Evolutionary conservation across 1,140 invertebrate species (phyloP), one percentile per base, ranked within the genome.

Genomic region (Drosophila lini): DNA sequence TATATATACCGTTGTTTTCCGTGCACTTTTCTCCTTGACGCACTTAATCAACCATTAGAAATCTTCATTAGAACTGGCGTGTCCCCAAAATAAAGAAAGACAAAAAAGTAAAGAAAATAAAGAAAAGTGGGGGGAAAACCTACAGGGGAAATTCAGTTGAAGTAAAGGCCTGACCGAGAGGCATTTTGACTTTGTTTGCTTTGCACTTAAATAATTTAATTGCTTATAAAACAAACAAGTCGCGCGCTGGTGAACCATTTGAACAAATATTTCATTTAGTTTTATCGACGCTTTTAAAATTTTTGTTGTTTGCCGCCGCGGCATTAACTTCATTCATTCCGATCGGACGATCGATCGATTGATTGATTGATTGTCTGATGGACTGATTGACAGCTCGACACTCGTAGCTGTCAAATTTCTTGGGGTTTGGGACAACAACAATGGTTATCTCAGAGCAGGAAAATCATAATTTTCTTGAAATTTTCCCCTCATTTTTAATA

Each of bases 161-260:
- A 63, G 60, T 34, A 25, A 53, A 48, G 47, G 31, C 31, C 41
- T 25, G 48, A 28, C 19, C 52, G 38, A 55, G 69, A 81, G 65
- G 67, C 73, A 60, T 65, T 77, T 63, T 53, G 67, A 75, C 58
- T 75, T 48, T 88, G 80, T 89, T 89, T 81, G 84, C 84, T 78
- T 84, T 78, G 84, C 80, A 89, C 84, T 89, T 84, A 89, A 89
- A 88, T 80, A 74, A 78, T 88, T 88, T 89, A 89, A 89, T 89
- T 89, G 84, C 80, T 88, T 88, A 78, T 88, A 84, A 80, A 88
- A 80, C 78, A 88, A 88, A 88, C 68, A 82, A 80, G 28, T 50
- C 28, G 25, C 25, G 28, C 40, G 25, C 44, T 63, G 42, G 50
- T 41, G 44, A 71, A 70, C 67, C 67, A 70, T 71, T 71, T 71